Evolutionary conservation across 2,113 vertebrate genomes (phyloP).

Genomic region (Promerops cafer): DNA sequence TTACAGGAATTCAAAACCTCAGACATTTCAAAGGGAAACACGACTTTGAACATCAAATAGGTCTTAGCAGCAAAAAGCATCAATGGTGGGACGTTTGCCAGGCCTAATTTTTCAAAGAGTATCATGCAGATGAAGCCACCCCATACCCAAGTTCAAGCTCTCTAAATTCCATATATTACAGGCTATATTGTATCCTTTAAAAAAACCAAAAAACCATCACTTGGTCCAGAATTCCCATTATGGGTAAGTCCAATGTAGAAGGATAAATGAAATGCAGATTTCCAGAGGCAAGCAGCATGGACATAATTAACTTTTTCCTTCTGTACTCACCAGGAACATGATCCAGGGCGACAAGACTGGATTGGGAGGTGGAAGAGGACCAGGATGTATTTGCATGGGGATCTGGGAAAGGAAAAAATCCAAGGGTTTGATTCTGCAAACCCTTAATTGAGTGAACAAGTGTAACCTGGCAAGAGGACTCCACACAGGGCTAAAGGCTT

Average conservation of each 20-base stretch:
- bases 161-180: neutral
- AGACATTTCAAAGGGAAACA: slow-evolving; percentile 8
- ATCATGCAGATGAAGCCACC: neutral
- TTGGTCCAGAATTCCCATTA: neutral
- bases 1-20: neutral
- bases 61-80: neutral
- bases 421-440: slow-evolving; percentile 50
- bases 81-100: neutral
- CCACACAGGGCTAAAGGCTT: neutral
- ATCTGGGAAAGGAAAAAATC: slow-evolving; percentile 66
- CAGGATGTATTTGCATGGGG: slow-evolving; percentile 64
- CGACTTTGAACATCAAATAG: slow-evolving; percentile 17
- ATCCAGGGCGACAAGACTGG: slow-evolving; percentile 68
- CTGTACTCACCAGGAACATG: slow-evolving; percentile 63
- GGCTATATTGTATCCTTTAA: neutral
- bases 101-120: neutral
- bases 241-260: neutral
- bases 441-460: neutral
- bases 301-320: slow-evolving; percentile 12
- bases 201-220: neutral
- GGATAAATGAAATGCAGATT: neutral
- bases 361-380: slow-evolving; percentile 66
- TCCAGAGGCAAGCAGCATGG: neutral
- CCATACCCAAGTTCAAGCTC: neutral
- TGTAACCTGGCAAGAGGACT: neutral